Base-by-base conservation (phyloP, 2,888 invertebrate genomes). In the Calliscelio sp. region DNA sequence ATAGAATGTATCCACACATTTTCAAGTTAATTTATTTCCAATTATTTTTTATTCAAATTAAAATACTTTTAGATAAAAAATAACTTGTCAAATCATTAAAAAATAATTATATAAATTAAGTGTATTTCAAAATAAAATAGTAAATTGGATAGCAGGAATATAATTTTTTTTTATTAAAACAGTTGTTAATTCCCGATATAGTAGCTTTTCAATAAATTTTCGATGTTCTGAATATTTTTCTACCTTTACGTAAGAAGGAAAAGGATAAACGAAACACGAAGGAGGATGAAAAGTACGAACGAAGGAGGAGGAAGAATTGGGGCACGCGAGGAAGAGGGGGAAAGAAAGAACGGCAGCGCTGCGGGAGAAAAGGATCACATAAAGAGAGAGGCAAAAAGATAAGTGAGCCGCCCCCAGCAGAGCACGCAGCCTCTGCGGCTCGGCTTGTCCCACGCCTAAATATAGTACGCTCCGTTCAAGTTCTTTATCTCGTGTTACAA, bases 351-450 rank as follows among this genome's bases (percentile, higher is more conserved):
- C 66, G 66, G 71, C 77, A 77, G 65, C 66, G 59, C 80, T 53
- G 82, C 79, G 77, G 79, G 73, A 80, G 81, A 82, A 87, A 87
- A 86, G 86, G 81, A 86, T 28, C 65, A 16, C 51, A 84, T 49
- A 70, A 79, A 74, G 80, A 71, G 71, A 87, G 85, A 84, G 82
- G 85, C 84, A 88, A 89, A 86, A 89, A 88, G 89, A 91, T 89
- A 89, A 90, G 88, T 85, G 89, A 91, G 92, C 90, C 92, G 92
- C 93, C 93, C 93, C 93, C 93, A 93, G 93, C 93, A 92, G 93
- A 92, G 92, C 89, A 88, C 87, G 89, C 92, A 92, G 89, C 90
- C 90, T 91, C 90, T 88, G 89, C 77, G 80, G 86, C 85, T 86
- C 87, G 87, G 86, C 87, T 87, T 90, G 90, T 92, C 92, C 91